Conservation (phyloP, 1,140 invertebrate genomes). For the Colletes gigas region DNA sequence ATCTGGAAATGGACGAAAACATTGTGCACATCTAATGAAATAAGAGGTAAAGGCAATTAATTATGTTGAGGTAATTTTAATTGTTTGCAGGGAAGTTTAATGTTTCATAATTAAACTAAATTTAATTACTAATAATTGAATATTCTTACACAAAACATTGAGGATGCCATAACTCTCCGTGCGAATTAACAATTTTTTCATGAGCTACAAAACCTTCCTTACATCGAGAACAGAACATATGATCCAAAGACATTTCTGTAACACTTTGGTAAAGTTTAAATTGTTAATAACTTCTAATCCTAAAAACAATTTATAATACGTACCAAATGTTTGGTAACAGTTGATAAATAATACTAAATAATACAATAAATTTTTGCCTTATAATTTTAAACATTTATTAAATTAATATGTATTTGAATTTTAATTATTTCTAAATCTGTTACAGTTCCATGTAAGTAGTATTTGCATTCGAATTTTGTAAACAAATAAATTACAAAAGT, state of each 20-base stretch:
- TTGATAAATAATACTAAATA: background rate
- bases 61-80: background rate
- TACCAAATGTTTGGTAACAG: background rate
- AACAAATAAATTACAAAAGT: background rate
- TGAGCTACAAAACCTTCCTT: constrained; percentile 95
- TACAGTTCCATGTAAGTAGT: background rate
- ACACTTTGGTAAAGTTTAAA: constrained; percentile 81
- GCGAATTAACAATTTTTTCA: constrained; percentile 99
- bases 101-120: constrained; percentile 16
- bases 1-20: constrained; percentile 98
- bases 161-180: constrained; percentile 99
- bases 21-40: constrained; percentile 95
- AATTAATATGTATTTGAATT: background rate
- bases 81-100: constrained; percentile 1
- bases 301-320: background rate
- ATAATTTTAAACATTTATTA: background rate
- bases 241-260: constrained; percentile 90
- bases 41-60: constrained; percentile 18
- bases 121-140: background rate
- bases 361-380: background rate
- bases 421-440: background rate
- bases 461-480: background rate
- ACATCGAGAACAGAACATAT: constrained; percentile 96
- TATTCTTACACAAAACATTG: constrained; percentile 99
- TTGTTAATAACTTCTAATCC: background rate